Evolutionary conservation across 1,140 invertebrate genomes (phyloP).

Genomic region (Atta colombica): DNA sequence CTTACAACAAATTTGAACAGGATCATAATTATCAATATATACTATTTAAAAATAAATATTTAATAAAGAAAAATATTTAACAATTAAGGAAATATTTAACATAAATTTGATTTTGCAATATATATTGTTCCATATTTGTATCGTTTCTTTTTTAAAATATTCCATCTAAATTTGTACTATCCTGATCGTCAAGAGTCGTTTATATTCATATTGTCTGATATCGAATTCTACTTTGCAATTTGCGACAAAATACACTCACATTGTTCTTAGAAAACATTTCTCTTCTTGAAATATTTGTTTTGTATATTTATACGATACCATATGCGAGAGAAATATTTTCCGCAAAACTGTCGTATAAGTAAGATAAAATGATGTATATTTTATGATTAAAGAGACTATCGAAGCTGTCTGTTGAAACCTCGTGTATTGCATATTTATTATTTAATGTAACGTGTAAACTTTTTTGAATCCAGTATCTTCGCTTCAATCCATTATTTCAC

Average conservation of each 20-base stretch:
- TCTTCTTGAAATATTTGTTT: conserved; percentile 17
- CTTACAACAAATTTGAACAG: no score
- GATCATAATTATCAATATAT: no score
- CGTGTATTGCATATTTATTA: background rate
- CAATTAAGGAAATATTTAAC: background rate
- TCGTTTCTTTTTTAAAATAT: background rate
- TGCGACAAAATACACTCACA: background rate
- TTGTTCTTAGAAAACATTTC: background rate
- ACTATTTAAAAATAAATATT: background rate
- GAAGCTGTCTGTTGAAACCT: background rate
- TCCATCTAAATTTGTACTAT: background rate
- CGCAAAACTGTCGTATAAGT: background rate
- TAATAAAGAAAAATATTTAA: background rate
- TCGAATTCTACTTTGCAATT: background rate
- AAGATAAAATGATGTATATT: conserved; percentile 2
- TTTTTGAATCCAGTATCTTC: background rate
- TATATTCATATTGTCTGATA: background rate
- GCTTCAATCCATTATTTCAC: conserved; percentile 21
- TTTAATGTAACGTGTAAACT: conserved; percentile 7
- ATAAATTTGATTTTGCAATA: background rate
- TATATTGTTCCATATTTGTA: no score
- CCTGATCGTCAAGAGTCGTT: background rate
- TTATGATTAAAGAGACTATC: conserved; percentile 12
- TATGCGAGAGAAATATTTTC: conserved; percentile 17
- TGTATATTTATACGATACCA: conserved; percentile 12